Conservation (phyloP, 2,888 invertebrate species). For the Plebejus argus region DNA sequence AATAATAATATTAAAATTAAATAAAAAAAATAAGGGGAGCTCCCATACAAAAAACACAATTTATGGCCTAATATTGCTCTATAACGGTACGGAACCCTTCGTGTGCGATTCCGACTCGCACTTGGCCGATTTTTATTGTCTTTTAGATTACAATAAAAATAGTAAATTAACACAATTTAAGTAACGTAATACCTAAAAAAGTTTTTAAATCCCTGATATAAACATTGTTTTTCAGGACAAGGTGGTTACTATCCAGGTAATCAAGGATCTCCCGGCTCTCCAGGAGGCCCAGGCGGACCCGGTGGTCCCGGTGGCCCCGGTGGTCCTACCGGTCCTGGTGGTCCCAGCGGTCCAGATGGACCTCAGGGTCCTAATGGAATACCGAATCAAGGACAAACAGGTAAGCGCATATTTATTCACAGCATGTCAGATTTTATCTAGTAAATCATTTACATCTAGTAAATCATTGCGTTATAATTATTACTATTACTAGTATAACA, state of each 20-base stretch:
- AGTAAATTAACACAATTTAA: background rate
- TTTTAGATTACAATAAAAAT: background rate
- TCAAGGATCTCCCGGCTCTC: slow-evolving; percentile 33
- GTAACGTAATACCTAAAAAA: background rate
- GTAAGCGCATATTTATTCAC: background rate
- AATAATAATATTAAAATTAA: too few species aligned
- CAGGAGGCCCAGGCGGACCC: slow-evolving; percentile 49
- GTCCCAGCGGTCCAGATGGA: slow-evolving; percentile 35
- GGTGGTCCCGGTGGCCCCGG: slow-evolving; percentile 44
- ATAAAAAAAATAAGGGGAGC: too few species aligned
- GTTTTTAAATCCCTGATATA: background rate
- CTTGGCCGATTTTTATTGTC: too few species aligned
- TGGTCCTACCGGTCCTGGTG: slow-evolving; percentile 47
- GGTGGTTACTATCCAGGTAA: background rate
- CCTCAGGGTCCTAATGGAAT: background rate
- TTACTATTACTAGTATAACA: too few species aligned
- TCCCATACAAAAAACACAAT: too few species aligned
- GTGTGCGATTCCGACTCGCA: too few species aligned
- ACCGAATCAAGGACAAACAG: slow-evolving; percentile 27
- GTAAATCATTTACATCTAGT: too few species aligned
- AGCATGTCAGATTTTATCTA: background rate
- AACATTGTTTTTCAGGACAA: background rate
- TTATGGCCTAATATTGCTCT: too few species aligned
- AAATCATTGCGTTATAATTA: too few species aligned
- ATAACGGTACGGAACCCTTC: too few species aligned